Conservation (phyloP, 1,140 invertebrate species). For the Elymnias hypermnestra region DNA sequence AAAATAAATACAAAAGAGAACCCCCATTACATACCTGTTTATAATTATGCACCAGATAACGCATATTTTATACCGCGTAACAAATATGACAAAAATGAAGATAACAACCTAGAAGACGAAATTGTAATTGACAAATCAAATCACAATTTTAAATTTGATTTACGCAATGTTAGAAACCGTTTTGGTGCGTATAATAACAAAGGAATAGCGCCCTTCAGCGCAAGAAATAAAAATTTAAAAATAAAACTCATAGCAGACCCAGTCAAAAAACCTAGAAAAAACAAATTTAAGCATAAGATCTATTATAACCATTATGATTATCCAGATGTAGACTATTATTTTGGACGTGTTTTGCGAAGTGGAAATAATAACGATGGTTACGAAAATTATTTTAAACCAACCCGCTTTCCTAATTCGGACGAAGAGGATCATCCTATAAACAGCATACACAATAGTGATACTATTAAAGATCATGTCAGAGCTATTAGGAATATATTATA, state of each 20-base stretch:
- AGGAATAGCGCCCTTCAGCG: too few relatives aligned
- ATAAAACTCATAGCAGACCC: too few relatives aligned
- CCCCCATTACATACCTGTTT: constrained; percentile 42
- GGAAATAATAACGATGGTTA: not conserved
- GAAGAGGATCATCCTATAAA: constrained; percentile 24
- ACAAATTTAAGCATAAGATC: too few relatives aligned
- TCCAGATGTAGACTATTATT: constrained; percentile 34
- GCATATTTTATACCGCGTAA: constrained; percentile 47
- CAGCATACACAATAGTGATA: constrained; percentile 17
- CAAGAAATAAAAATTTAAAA: too few relatives aligned
- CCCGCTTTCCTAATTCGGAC: constrained; percentile 23
- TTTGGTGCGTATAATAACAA: constrained; percentile 5
- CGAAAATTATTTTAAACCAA: too few relatives aligned
- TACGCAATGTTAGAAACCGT: not conserved
- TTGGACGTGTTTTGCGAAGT: constrained; percentile 12
- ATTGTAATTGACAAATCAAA: not conserved
- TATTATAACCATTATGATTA: constrained; percentile 35
- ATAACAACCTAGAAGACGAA: not conserved
- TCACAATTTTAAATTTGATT: not conserved
- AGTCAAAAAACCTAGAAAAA: too few relatives aligned
- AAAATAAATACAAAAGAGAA: constrained; percentile 18
- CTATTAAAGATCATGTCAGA: constrained; percentile 28
- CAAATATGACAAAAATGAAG: constrained; percentile 14
- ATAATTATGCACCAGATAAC: constrained; percentile 42
- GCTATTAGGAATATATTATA: constrained; percentile 31